Base-by-base conservation (phyloP, 2,888 invertebrate genomes). In the Fragum fragum region DNA sequence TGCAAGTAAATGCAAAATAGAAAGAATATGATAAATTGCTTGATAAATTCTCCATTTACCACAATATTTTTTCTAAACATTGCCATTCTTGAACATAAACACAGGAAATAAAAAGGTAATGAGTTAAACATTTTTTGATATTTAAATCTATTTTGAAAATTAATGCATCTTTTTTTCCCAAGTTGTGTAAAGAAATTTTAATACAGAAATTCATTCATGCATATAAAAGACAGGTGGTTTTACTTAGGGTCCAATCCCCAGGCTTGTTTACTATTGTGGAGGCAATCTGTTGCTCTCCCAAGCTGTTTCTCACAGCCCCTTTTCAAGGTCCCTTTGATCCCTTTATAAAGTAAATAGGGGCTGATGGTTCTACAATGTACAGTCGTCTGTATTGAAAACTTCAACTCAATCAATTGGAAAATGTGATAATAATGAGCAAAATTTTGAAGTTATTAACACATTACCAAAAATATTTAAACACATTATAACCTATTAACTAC, bases 261-360 rank as follows among this genome's bases (percentile, higher is more conserved):
- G 71, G 83, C 80, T 81, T 84, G 83, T 77, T 80, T 75, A 52
- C 59, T 18, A 23, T 71, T 42, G 52, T 26, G 23, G 77, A 75
- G 57, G 73, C 79, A 85, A 85, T 81, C 81, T 82, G 81, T 74
- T 75, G 66, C 75, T 69, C 59, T 55, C 79, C 74, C 81, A 81
- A 81, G 81, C 85, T 85, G 81, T 70, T 79, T 69, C 79, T 68
- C 75, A 79, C 72, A 77, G 66, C 42, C 66, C 66, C 26, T 66
- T 21, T 66, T 66, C 21, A 66, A 42, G 32, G 21, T 26, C 66
- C 42, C 36, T 66, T 66, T 66, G 66, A 66, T 42, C 61, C 66
- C 42, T 66, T 66, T n/a, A 66, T 42, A 66, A 66, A 66, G 42
- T 66, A n/a, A 66, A 66, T 26, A 66, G 66, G 42, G 21, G 14